These are phyloP conservation scores for Mus minutoides DNA, from an alignment of 2,797 vertebrate species.

Conservation along the genomic window DNA sequence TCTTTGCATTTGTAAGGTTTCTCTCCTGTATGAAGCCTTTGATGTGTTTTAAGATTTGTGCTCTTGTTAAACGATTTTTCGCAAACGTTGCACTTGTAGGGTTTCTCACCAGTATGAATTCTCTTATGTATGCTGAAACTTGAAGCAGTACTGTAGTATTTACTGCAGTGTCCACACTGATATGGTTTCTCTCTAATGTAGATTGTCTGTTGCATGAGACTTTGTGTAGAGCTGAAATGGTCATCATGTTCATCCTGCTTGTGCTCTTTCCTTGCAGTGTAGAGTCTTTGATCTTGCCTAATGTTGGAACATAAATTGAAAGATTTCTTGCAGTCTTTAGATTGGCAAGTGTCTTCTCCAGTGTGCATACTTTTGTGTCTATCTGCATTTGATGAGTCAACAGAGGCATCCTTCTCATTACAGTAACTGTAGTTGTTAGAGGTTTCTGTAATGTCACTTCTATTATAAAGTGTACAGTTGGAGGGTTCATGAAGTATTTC, in stretches of 20 bases:
- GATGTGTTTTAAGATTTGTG: not conserved
- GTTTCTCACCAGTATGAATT: not conserved
- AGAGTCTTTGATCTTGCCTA: not conserved
- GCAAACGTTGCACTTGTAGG: not conserved
- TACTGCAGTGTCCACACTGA: not conserved
- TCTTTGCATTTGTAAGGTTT: not conserved
- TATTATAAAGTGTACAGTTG: not conserved
- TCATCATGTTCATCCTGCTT: not conserved
- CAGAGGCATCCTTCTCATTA: not conserved
- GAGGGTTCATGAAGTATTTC: not conserved
- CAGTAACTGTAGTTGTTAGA: not conserved
- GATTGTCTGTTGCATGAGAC: not conserved
- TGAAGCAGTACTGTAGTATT: not conserved
- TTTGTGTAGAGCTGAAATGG: not conserved
- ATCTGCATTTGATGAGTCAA: not conserved
- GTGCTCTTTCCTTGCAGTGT: not conserved
- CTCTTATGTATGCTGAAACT: not conserved
- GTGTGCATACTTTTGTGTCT: no score
- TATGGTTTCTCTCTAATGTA: not conserved
- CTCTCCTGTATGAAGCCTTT: not conserved
- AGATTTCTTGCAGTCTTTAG: not conserved
- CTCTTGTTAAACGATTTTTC: not conserved
- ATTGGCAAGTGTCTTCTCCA: not conserved
- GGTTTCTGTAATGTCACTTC: not conserved
- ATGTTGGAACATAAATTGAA: not conserved